These are phyloP conservation scores for Coelogynopora nodosa DNA, from an alignment of 2,888 invertebrate genomes.

Conservation along the genomic window DNA sequence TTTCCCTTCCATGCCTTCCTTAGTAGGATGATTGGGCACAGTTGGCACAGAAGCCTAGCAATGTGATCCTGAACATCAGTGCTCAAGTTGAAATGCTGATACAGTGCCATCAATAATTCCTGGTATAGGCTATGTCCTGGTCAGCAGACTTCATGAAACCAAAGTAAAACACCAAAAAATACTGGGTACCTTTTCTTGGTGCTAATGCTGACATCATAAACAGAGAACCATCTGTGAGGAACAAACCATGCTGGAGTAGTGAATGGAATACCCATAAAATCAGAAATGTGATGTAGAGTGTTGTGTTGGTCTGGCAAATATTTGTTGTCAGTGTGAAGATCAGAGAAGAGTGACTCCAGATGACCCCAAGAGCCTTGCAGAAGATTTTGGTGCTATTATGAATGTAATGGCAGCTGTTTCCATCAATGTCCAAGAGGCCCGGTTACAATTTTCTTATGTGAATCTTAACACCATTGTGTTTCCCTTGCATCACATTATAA, in stretches of 20 bases:
- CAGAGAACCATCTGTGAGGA: background rate
- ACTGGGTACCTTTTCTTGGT: background rate
- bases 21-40: too few relatives aligned
- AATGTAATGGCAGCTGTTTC: background rate
- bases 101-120: background rate
- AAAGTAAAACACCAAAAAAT: background rate
- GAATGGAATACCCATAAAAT: constrained; percentile 14
- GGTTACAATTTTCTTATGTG: background rate
- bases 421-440: constrained; percentile 17
- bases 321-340: constrained; percentile 1
- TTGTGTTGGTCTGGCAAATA: background rate
- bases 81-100: background rate
- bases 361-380: background rate
- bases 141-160: background rate
- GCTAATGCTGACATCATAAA: background rate
- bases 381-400: background rate
- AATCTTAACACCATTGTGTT: constrained; percentile 16
- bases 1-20: too few relatives aligned
- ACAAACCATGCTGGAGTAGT: background rate
- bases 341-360: constrained; percentile 31
- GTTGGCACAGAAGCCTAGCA: too few relatives aligned
- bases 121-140: background rate
- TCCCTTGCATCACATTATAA: constrained; percentile 19
- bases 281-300: background rate
- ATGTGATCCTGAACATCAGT: background rate